Percentiles rank a stretch among this genome's conserved stretches.
These are phyloP conservation scores for Cichladusa arquata DNA, from an alignment of 2,113 vertebrate genomes.

Conservation along the genomic window DNA sequence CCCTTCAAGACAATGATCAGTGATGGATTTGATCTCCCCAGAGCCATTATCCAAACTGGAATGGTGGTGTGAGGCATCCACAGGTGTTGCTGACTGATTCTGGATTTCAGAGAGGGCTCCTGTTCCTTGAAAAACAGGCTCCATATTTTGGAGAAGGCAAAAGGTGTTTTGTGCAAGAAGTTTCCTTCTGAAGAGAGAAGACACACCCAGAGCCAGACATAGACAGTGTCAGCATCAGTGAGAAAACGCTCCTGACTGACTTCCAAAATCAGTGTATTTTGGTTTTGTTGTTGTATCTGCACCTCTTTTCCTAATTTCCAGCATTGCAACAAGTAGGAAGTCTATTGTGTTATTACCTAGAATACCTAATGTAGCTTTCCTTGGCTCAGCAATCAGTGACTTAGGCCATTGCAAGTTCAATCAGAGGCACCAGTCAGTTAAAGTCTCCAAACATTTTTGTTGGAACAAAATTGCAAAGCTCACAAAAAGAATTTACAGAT, in stretches of 20 bases:
- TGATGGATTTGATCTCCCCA: not conserved
- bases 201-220: not conserved
- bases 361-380: not conserved
- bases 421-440: not conserved
- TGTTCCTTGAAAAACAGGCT: not conserved
- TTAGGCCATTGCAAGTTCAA: not conserved
- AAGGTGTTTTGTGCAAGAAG: not conserved
- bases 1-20: not conserved
- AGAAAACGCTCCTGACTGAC: not conserved
- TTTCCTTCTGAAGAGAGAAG: not conserved
- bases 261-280: not conserved
- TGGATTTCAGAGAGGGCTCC: not conserved
- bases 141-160: not conserved
- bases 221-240: not conserved
- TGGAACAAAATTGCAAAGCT: constrained; percentile 1
- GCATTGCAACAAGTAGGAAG: not conserved
- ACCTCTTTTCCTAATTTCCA: constrained; percentile 6
- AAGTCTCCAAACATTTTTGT: not conserved
- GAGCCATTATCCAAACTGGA: not conserved
- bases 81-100: not conserved
- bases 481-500: constrained; percentile 35
- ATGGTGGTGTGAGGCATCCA: not conserved
- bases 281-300: not conserved
- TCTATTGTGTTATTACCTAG: constrained; percentile 1
- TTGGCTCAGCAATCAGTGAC: constrained; percentile 5